Evolutionary conservation across 2,888 invertebrate species (phyloP).

Genomic region (Adelognathus sp.): DNA sequence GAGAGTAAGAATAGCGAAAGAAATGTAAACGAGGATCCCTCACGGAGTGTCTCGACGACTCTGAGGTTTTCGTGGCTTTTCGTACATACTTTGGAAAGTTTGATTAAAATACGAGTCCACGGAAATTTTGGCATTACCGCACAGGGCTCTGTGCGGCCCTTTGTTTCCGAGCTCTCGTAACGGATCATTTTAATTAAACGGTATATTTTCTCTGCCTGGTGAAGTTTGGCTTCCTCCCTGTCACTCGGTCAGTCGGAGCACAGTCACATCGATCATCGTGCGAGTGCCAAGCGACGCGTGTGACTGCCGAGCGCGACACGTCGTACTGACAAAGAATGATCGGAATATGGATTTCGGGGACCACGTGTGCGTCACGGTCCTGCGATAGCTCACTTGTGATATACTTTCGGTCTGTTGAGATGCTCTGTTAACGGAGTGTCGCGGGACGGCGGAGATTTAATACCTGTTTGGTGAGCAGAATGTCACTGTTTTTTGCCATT

Average conservation of each 20-base stretch:
- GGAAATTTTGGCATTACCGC: neutral
- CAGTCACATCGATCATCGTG: conserved; percentile 53
- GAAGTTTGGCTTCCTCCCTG: neutral
- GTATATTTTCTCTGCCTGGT: conserved; percentile 12
- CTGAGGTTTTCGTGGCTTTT: neutral
- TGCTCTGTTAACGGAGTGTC: neutral
- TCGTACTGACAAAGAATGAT: conserved; percentile 78
- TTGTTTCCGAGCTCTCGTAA: conserved; percentile 13
- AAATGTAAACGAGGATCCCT: conserved; percentile 15
- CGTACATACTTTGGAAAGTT: conserved; percentile 54
- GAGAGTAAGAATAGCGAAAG: conserved; percentile 57
- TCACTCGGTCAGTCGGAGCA: conserved; percentile 25
- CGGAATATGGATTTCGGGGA: conserved; percentile 28
- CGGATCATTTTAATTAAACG: conserved; percentile 48
- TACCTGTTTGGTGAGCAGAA: neutral
- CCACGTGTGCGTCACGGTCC: conserved; percentile 1
- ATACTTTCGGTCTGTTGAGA: neutral
- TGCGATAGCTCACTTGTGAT: neutral
- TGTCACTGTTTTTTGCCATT: neutral
- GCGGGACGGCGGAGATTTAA: neutral
- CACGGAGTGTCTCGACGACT: neutral
- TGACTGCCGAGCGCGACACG: conserved; percentile 73
- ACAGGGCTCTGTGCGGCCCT: neutral
- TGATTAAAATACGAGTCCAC: conserved; percentile 66
- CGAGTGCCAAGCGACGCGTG: conserved; percentile 56